Conservation (phyloP, 2,888 invertebrate genomes). For the Oxytorus armatus region DNA sequence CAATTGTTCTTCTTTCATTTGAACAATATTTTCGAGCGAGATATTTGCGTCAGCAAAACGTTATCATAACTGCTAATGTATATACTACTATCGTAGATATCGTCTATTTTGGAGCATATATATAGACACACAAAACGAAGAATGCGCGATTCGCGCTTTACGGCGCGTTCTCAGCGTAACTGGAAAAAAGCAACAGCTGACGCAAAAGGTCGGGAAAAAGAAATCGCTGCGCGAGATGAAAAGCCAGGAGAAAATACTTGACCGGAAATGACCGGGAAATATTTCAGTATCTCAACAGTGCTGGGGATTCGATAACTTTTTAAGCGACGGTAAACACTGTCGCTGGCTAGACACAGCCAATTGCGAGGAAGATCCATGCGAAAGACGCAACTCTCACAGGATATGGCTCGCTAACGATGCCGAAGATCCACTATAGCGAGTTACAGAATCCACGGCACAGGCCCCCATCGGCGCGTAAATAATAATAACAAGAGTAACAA, state of each 20-base stretch:
- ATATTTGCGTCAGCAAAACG: constrained; percentile 46
- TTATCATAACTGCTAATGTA: constrained; percentile 26
- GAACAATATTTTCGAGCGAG: constrained; percentile 14
- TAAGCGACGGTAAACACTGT: no score
- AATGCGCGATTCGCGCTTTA: constrained; percentile 17
- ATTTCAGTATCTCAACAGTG: background rate
- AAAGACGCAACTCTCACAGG: no score
- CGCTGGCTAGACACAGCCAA: no score
- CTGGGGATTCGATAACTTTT: no score
- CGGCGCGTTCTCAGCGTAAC: constrained; percentile 47
- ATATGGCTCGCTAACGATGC: no score
- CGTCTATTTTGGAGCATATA: constrained; percentile 18
- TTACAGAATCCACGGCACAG: no score
- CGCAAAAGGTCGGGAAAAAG: background rate
- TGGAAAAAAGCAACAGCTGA: constrained; percentile 9
- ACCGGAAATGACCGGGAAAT: background rate
- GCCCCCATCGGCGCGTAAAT: no score
- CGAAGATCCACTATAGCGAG: no score
- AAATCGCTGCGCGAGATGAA: no score
- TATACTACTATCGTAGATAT: constrained; percentile 14
- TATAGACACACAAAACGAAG: background rate
- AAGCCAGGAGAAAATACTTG: background rate
- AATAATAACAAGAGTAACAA: no score
- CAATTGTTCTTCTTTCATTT: constrained; percentile 4
- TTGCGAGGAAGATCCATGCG: no score